These are phyloP conservation scores for Sphenopsis melanotis DNA, from an alignment of 2,797 vertebrate species.

Conservation along the genomic window DNA sequence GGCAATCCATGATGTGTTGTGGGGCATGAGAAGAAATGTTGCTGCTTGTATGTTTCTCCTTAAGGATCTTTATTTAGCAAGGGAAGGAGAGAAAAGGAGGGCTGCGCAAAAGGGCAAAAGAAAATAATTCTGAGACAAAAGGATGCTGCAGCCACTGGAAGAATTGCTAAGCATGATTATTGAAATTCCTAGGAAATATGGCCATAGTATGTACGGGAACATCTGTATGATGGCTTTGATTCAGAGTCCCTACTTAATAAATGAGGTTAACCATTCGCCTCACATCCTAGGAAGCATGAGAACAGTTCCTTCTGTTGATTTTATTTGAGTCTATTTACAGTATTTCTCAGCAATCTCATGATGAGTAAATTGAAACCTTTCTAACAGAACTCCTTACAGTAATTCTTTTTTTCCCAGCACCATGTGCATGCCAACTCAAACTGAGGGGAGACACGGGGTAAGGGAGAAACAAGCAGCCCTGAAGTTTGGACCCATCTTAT, in stretches of 20 bases:
- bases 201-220: not conserved
- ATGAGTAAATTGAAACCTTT: constrained; percentile 68
- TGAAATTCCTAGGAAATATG: not conserved
- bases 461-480: not conserved
- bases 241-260: not conserved
- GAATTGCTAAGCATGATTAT: not conserved
- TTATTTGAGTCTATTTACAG: constrained; percentile 4
- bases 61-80: not conserved
- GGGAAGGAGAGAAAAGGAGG: not conserved
- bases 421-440: not conserved
- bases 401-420: not conserved
- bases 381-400: constrained; percentile 29
- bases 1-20: not conserved
- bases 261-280: not conserved
- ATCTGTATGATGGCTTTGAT: not conserved
- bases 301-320: not conserved
- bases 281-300: not conserved
- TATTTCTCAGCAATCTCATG: constrained; percentile 14
- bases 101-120: not conserved
- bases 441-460: not conserved
- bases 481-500: constrained; percentile 60
- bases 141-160: not conserved
- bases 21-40: not conserved
- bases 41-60: not conserved
- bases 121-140: not conserved